Percentiles rank a stretch among this genome's conserved stretches.
These are phyloP conservation scores for Elephas maximus DNA, from an alignment of 2,113 vertebrate genomes.

Conservation along the genomic window DNA sequence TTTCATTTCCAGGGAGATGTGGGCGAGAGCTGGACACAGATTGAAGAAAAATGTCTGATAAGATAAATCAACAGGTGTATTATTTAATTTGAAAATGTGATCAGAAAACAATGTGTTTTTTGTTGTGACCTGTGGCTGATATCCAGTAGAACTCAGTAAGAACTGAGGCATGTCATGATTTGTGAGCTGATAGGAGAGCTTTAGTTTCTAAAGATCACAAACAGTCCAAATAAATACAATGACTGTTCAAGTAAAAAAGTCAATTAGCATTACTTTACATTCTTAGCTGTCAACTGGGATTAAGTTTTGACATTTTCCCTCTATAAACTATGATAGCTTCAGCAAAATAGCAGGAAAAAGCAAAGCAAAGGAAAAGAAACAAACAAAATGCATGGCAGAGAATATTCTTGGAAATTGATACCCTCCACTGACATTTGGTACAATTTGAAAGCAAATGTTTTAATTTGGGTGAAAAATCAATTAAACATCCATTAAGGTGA, in stretches of 20 bases:
- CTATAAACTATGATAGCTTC: slow-evolving; percentile 39
- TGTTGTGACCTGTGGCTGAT: background rate
- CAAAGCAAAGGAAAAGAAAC: slow-evolving; percentile 10
- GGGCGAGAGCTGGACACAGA: background rate
- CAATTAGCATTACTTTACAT: slow-evolving; percentile 11
- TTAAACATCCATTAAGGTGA: slow-evolving; percentile 18
- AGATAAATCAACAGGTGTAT: background rate
- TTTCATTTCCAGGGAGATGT: background rate
- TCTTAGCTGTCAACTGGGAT: background rate
- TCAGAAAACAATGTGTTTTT: background rate
- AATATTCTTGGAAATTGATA: slow-evolving; percentile 59
- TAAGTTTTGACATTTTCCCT: background rate
- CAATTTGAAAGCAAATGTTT: slow-evolving; percentile 64
- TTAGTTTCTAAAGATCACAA: slow-evolving; percentile 44
- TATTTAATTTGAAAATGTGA: background rate
- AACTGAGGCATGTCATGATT: background rate
- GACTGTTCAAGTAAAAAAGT: slow-evolving; percentile 32
- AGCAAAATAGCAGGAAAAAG: slow-evolving; percentile 34
- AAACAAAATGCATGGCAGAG: background rate
- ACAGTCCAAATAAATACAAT: background rate
- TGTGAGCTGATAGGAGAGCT: slow-evolving; percentile 21
- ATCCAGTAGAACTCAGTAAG: background rate
- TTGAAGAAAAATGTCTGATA: slow-evolving; percentile 33
- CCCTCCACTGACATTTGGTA: background rate
- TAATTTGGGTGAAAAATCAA: slow-evolving; percentile 65